These are phyloP conservation scores for Minunthozetes semirufus DNA, from an alignment of 2,888 invertebrate genomes.

Conservation along the genomic window DNA sequence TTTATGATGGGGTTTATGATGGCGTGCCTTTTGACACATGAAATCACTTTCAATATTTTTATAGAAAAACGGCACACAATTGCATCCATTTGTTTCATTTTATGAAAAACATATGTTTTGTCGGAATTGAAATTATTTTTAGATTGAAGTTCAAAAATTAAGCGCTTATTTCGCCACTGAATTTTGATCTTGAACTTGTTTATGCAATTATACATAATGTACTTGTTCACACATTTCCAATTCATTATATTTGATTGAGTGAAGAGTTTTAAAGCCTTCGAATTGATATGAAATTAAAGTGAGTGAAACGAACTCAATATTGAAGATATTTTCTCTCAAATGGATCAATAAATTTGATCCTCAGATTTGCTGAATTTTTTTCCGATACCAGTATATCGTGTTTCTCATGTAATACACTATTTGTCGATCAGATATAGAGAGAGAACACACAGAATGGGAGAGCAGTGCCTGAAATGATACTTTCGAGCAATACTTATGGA, in stretches of 20 bases:
- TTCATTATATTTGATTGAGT: neutral
- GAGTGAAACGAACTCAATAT: too few relatives aligned
- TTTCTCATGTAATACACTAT: constrained; percentile 3
- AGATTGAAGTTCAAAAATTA: neutral
- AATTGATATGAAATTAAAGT: neutral
- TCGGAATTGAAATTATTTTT: neutral
- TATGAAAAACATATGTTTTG: constrained; percentile 4
- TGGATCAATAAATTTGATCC: neutral
- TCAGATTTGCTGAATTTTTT: neutral
- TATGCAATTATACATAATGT: too few relatives aligned
- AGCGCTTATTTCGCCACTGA: neutral
- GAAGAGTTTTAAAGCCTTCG: neutral
- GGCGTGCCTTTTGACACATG: constrained; percentile 9
- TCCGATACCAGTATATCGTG: constrained; percentile 1
- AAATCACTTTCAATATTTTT: neutral
- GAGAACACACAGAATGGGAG: too few relatives aligned
- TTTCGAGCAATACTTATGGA: constrained; percentile 19
- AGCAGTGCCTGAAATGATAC: constrained; percentile 25
- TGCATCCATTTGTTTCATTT: neutral
- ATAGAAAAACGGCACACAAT: neutral
- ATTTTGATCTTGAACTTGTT: too few relatives aligned
- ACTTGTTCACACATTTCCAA: neutral
- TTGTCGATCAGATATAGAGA: neutral
- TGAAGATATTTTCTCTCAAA: neutral
- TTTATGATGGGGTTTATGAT: neutral